Evolutionary conservation across 2,888 invertebrate genomes (phyloP).

Genomic region (Sicus ferrugineus): DNA sequence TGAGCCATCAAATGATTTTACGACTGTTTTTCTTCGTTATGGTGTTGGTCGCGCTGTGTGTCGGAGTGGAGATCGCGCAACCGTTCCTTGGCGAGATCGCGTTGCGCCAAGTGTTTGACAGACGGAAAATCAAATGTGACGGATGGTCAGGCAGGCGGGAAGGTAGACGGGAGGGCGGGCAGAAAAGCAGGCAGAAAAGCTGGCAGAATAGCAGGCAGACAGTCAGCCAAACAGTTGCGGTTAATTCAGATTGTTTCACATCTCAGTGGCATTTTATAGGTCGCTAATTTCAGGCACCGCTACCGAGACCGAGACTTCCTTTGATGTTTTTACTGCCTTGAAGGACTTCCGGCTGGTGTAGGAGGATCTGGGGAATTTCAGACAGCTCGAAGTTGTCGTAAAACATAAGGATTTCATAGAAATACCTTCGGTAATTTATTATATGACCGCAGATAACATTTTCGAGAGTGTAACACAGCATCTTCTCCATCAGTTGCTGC

Average conservation of each 20-base stretch:
- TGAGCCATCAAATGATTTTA: constrained; percentile 12
- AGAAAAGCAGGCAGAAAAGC: background rate
- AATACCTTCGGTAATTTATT: too few species aligned
- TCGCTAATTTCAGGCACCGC: background rate
- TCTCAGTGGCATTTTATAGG: constrained; percentile 10
- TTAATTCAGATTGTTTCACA: constrained; percentile 16
- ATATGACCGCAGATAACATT: too few species aligned
- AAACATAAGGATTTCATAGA: too few species aligned
- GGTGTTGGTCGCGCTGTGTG: background rate
- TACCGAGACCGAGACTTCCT: too few species aligned
- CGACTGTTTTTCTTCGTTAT: too few species aligned
- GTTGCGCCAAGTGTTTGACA: background rate
- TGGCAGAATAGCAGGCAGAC: background rate
- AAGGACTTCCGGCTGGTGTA: too few species aligned
- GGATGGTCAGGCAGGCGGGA: too few species aligned
- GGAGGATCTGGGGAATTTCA: too few species aligned
- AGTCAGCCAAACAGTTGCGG: background rate
- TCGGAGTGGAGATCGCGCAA: background rate
- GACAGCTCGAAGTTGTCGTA: too few species aligned
- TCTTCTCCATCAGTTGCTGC: background rate
- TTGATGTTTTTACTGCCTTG: too few species aligned
- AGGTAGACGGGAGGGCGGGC: background rate
- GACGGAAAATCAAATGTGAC: background rate
- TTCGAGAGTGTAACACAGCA: too few species aligned
- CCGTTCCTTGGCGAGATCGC: background rate